Conservation (phyloP, 2,888 invertebrate genomes). For the Aleiodes alternator region DNA sequence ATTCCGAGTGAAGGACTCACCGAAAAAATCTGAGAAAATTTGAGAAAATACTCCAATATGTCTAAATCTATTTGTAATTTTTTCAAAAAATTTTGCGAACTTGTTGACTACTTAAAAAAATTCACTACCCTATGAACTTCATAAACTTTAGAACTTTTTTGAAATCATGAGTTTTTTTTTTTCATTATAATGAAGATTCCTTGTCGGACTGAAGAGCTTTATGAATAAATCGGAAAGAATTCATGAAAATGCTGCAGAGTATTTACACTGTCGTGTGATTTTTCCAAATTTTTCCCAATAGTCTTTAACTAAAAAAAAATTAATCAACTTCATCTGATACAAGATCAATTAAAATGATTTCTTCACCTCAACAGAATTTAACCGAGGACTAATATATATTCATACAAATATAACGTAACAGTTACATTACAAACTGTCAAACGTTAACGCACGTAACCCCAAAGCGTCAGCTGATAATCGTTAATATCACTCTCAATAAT, state of each 20-base stretch:
- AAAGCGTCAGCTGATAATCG: conserved; percentile 1
- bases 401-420: neutral
- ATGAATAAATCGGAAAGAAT: neutral
- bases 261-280: neutral
- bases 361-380: neutral
- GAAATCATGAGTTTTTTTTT: no score
- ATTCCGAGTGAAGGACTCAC: no score
- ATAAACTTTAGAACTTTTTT: neutral
- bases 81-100: no score
- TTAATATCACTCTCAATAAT: neutral
- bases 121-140: no score
- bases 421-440: conserved; percentile 20
- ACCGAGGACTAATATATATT: neutral
- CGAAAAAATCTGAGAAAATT: no score
- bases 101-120: no score
- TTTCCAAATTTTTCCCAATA: neutral
- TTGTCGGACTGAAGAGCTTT: no score
- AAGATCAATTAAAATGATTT: neutral
- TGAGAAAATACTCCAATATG: no score
- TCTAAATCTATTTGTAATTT: no score
- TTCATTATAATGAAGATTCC: neutral
- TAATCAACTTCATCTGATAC: no score
- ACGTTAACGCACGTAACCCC: conserved; percentile 12
- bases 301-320: neutral
- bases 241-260: no score